phyloP scores from a whole-genome alignment of 1,140 invertebrate species.

The Rhopalosiphum padi region DNA sequence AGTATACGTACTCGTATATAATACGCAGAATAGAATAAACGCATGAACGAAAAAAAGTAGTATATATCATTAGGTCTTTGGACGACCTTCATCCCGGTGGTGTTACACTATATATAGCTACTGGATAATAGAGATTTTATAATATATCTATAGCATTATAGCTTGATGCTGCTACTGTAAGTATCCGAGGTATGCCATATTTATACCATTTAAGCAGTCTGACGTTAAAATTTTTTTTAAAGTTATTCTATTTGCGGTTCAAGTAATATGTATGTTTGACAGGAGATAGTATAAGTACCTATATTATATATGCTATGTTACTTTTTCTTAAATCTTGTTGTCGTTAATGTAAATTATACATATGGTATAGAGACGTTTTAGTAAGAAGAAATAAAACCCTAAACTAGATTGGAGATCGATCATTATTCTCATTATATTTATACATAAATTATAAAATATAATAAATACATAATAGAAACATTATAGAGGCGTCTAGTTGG shows the following conservation, averaged over 20 bases:
- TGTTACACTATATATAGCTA: neutral
- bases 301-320: neutral
- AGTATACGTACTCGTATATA: neutral
- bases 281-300: neutral
- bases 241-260: too few relatives aligned
- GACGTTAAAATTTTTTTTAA: neutral
- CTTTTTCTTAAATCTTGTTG: neutral
- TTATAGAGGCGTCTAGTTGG: too few relatives aligned
- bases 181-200: neutral
- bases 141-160: neutral
- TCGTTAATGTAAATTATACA: too few relatives aligned
- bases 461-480: too few relatives aligned
- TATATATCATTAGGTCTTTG: neutral
- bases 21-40: neutral
- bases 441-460: too few relatives aligned
- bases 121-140: neutral
- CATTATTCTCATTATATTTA: too few relatives aligned
- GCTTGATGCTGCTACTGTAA: too few relatives aligned
- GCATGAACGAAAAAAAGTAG: neutral
- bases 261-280: neutral
- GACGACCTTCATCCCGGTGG: constrained; percentile 6
- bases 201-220: neutral
- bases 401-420: too few relatives aligned
- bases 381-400: too few relatives aligned
- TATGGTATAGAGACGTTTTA: too few relatives aligned